Evolutionary conservation across 2,888 invertebrate species (phyloP), one percentile per base, ranked within the genome.

Genomic region (Marasmarcha lunaedactyla): DNA sequence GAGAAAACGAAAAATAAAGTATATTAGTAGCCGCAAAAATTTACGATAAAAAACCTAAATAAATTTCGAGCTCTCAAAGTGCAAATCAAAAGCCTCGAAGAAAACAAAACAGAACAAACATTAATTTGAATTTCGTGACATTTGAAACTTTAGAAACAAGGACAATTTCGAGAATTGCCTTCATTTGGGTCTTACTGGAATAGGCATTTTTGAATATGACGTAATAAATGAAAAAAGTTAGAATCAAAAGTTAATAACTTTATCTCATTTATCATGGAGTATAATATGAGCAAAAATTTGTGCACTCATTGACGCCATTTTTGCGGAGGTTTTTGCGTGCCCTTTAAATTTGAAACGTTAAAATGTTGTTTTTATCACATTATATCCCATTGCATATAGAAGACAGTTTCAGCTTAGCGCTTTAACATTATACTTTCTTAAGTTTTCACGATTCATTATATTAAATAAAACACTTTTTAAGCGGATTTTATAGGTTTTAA

Each of bases 191-290:
- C 67, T 62, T 60, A 67, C 68, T 65, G 66, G 62, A 74, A 67
- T 67, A 66, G 68, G 65, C 67, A 72, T 73, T 78, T 60, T 78
- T 69, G 66, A 79, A 70, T 63, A 73, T 71, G 70, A 73, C 67
- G 71, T 77, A 69, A 79, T 79, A 77, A 81, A 78, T 79, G 77
- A 77, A 81, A 79, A 78, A 81, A 83, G 79, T 81, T 79, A 63
- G 64, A 71, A 74, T 78, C 71, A 70, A 71, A 72, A 76, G 71
- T 77, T 76, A 73, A 67, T 71, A 74, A 77, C 70, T 73, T 78
- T 59, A 70, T 71, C 88, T 91, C 70, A 76, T 78, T 79, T 69
- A 72, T 76, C 72, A 74, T 50, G 54, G n/a, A n/a, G n/a, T n/a
- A n/a, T n/a, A n/a, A n/a, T n/a, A n/a, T n/a, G n/a, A n/a, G n/a